These are phyloP conservation scores for Montipora efflorescens DNA, from an alignment of 64 coral and sea anemone genomes.

Conservation along the genomic window DNA sequence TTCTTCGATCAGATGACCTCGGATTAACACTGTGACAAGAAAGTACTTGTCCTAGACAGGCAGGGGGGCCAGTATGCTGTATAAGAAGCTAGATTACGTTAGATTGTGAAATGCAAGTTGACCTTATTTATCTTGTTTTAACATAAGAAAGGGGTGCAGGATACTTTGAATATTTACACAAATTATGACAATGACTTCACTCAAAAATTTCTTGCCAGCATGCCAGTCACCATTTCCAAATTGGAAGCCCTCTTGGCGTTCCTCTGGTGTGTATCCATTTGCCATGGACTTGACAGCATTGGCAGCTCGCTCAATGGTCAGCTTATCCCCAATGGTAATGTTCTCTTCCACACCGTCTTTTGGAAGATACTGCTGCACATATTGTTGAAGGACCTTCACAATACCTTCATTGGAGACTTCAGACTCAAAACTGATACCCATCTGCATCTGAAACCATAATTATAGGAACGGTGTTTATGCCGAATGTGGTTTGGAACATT, in stretches of 20 bases:
- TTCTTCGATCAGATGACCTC: too few species aligned
- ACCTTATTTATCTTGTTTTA: too few species aligned
- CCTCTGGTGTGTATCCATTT: conserved; percentile 57
- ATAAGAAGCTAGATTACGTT: too few species aligned
- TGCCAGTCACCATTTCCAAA: conserved; percentile 61
- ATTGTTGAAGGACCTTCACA: neutral
- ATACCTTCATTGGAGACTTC: conserved; percentile 2
- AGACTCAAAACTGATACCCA: too few species aligned
- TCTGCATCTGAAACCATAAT: too few species aligned
- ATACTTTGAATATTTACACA: neutral
- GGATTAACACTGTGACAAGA: too few species aligned
- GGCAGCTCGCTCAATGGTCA: neutral
- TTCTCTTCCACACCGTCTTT: neutral
- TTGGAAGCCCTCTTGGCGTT: conserved; percentile 7
- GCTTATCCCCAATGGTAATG: conserved; percentile 33
- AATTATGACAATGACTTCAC: neutral
- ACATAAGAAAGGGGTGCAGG: too few species aligned
- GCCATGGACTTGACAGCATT: conserved; percentile 34
- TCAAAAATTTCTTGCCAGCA: conserved; percentile 36
- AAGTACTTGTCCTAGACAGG: too few species aligned
- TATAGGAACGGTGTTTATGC: too few species aligned
- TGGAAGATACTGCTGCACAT: neutral
- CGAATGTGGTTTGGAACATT: too few species aligned
- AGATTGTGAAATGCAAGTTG: too few species aligned
- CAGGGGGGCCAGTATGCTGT: too few species aligned